A percentile compares a stretch with the other conserved stretches of the same genome.
These are phyloP conservation scores for Glyphotaelius pellucidus DNA, from an alignment of 2,888 invertebrate species.

Conservation along the genomic window DNA sequence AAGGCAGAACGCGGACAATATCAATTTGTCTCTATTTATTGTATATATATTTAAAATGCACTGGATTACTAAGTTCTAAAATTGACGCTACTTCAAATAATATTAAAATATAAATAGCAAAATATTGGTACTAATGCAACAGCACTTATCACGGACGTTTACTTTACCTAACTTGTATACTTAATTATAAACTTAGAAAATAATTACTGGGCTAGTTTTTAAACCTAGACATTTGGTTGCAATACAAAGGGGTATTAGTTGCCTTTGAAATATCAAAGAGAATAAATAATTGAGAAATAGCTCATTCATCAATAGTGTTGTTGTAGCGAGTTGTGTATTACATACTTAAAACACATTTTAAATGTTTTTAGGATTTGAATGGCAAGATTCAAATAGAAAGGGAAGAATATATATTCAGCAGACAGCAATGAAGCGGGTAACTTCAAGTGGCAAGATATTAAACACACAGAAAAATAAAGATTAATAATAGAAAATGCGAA, in stretches of 20 bases:
- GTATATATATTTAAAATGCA: neutral
- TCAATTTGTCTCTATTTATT: neutral
- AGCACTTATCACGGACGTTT: slow-evolving; percentile 59
- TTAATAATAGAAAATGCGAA: neutral
- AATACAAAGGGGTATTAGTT: slow-evolving; percentile 54
- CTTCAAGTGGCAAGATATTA: slow-evolving; percentile 43
- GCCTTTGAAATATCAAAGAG: slow-evolving; percentile 47
- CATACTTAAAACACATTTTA: slow-evolving; percentile 2
- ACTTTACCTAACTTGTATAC: slow-evolving; percentile 42
- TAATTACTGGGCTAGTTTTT: slow-evolving; percentile 51
- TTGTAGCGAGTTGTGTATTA: neutral
- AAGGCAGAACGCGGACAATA: slow-evolving; percentile 18
- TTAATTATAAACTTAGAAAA: slow-evolving; percentile 27
- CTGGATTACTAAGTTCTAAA: neutral
- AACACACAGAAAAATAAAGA: neutral
- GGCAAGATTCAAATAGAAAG: slow-evolving; percentile 39
- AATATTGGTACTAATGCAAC: slow-evolving; percentile 66
- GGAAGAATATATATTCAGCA: slow-evolving; percentile 3
- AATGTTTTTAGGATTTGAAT: slow-evolving; percentile 34
- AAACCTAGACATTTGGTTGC: slow-evolving; percentile 60
- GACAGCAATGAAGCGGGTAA: slow-evolving; percentile 39
- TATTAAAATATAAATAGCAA: slow-evolving; percentile 60
- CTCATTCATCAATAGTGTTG: neutral
- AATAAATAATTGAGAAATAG: slow-evolving; percentile 46
- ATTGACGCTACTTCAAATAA: slow-evolving; percentile 19